Percentiles rank a stretch among this genome's conserved stretches.
Conservation (phyloP, 2,888 invertebrate species). For the Agrotis clavis region DNA sequence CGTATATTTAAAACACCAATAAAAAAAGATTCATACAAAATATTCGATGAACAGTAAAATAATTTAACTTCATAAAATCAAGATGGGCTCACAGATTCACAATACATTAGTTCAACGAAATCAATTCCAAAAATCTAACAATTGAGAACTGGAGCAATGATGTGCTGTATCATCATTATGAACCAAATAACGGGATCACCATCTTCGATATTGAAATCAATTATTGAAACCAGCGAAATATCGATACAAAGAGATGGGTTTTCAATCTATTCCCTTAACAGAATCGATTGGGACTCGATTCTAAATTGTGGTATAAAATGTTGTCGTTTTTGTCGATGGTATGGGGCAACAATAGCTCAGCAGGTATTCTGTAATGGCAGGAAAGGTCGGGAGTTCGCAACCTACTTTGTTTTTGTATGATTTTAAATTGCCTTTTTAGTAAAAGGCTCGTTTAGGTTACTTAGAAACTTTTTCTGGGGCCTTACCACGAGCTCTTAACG, state of each 20-base stretch:
- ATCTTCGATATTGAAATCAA: constrained; percentile 73
- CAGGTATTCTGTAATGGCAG: constrained; percentile 30
- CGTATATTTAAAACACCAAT: constrained; percentile 28
- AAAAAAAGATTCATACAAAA: constrained; percentile 34
- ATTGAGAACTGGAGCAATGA: constrained; percentile 80
- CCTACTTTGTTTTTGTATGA: constrained; percentile 29
- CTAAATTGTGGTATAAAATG: constrained; percentile 25
- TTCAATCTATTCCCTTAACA: constrained; percentile 48
- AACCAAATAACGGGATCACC: constrained; percentile 71
- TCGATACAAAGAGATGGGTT: constrained; percentile 51
- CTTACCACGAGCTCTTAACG: too few species aligned
- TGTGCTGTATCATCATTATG: constrained; percentile 79
- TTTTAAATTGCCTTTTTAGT: constrained; percentile 18
- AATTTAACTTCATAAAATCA: constrained; percentile 43
- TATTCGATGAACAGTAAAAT: constrained; percentile 32
- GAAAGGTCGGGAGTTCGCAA: constrained; percentile 43
- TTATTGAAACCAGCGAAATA: constrained; percentile 78
- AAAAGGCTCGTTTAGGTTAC: constrained; percentile 4
- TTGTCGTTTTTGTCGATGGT: constrained; percentile 40
- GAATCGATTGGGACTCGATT: constrained; percentile 32
- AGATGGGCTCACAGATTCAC: constrained; percentile 46
- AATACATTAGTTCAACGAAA: constrained; percentile 67
- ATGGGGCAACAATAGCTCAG: constrained; percentile 39
- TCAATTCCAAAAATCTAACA: constrained; percentile 80
- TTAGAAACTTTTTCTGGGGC: too few species aligned